Evolutionary conservation across 2,797 vertebrate genomes (phyloP).

Genomic region (Scyliorhinus canicula): DNA sequence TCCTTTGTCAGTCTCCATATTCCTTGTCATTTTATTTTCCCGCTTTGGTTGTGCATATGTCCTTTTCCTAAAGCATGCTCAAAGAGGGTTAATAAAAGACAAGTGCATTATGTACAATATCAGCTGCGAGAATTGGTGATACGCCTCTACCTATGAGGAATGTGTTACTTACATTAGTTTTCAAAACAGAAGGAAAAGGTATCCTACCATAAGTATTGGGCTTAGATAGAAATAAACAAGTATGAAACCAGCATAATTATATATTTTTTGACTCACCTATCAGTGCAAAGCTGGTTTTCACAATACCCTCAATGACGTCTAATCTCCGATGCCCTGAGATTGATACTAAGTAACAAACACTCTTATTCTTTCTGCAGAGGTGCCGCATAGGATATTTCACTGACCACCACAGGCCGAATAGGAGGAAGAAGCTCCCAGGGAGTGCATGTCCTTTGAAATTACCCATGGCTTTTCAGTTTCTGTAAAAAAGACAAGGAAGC

Average conservation of each 20-base stretch:
- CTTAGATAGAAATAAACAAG: not conserved
- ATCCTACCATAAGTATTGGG: not conserved
- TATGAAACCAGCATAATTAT: not conserved
- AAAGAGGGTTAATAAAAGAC: not conserved
- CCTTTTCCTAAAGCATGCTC: not conserved
- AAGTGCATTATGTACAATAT: not conserved
- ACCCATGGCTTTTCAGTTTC: conserved; percentile 59
- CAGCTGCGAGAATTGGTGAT: not conserved
- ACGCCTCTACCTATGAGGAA: not conserved
- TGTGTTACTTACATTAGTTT: not conserved
- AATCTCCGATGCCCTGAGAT: conserved; percentile 69
- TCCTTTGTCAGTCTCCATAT: not conserved
- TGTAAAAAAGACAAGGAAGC: not conserved
- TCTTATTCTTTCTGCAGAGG: conserved; percentile 73
- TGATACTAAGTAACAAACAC: conserved; percentile 64
- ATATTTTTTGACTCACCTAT: conserved; percentile 59
- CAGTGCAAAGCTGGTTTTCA: conserved; percentile 66
- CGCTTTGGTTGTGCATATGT: not conserved
- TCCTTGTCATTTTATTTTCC: not conserved
- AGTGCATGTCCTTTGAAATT: conserved; percentile 85
- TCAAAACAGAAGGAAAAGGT: not conserved
- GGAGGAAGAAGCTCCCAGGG: conserved; percentile 77
- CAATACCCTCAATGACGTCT: conserved; percentile 74
- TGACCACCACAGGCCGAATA: conserved; percentile 82
- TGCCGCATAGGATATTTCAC: conserved; percentile 75